Base-by-base conservation (phyloP, 2,797 vertebrate genomes). In the Phaenicophaeus curvirostris region DNA sequence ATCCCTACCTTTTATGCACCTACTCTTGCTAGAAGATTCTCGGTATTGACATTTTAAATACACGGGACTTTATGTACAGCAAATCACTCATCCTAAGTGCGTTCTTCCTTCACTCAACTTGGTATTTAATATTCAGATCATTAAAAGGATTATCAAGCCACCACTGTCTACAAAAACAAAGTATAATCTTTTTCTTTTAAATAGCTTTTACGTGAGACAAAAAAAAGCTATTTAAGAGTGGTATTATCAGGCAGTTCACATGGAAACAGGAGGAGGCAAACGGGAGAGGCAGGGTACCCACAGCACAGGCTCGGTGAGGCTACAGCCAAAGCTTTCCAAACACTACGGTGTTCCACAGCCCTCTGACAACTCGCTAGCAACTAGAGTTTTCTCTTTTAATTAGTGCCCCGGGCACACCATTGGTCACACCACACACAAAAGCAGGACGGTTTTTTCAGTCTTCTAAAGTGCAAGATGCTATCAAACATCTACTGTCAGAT, bases 391-490 rank as follows among this genome's bases (percentile, higher is more conserved):
- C 82, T 62, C 87, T 86, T 82, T 90, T 94, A 73, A 92, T 96
- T 90, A 97, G 98, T 98, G 98, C 97, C 96, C 97, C n/a, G 96
- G 98, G 98, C 97, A 97, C 98, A 96, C 85, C 97, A 98, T 92
- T 98, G 98, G 98, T 98, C 98, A 98, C 98, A 98, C 97, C 98
- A 98, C 80, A 98, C 97, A 96, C 91, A 96, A 96, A 96, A 97
- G 97, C 97, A 98, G 97, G 97, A 98, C 87, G 95, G 96, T 92
- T 96, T 75, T 66, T 80, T 50, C 18, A 89, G 94, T 96, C 95
- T 97, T 96, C 97, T 97, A 96, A 98, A 98, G 98, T 98, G 97
- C 98, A 97, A 98, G 97, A 97, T 97, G 97, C 96, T 94, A 67
- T 75, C 87, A 86, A 96, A 96, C 94, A 90, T 83, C 97, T 92